phyloP scores from a whole-genome alignment of 1,140 invertebrate genomes.

The Scaptomyza montana region DNA sequence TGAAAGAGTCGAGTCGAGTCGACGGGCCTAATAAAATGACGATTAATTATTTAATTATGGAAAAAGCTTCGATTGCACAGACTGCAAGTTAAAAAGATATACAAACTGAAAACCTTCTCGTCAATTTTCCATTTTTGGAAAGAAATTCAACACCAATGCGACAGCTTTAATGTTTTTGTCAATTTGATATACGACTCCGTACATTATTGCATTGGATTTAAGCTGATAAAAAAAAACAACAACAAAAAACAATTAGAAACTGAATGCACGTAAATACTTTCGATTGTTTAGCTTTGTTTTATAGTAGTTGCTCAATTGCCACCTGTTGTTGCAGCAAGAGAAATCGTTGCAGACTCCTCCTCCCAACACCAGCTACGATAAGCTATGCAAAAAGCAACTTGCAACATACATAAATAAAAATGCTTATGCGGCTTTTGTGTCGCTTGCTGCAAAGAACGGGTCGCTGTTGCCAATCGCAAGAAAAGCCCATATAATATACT shows the following conservation, averaged over 20 bases:
- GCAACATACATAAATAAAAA: not conserved
- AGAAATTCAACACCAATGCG: not conserved
- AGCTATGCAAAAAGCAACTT: slow-evolving; percentile 3
- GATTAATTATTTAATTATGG: slow-evolving; percentile 66
- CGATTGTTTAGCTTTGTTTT: slow-evolving; percentile 17
- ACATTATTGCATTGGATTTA: slow-evolving; percentile 3
- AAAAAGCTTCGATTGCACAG: slow-evolving; percentile 47
- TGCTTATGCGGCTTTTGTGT: not conserved
- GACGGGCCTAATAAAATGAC: slow-evolving; percentile 53
- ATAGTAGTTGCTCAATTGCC: slow-evolving; percentile 18
- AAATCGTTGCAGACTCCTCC: slow-evolving; percentile 14
- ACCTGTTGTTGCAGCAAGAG: slow-evolving; percentile 5
- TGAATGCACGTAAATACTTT: slow-evolving; percentile 30
- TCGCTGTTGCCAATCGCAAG: not conserved
- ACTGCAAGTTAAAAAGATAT: not conserved
- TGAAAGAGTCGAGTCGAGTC: slow-evolving; percentile 47
- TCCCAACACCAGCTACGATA: no score
- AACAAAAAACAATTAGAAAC: slow-evolving; percentile 24
- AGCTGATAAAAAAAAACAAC: slow-evolving; percentile 6
- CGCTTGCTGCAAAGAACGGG: slow-evolving; percentile 13
- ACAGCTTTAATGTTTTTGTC: slow-evolving; percentile 2
- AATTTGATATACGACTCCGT: not conserved
- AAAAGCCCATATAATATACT: slow-evolving; percentile 5
- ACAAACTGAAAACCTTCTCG: not conserved
- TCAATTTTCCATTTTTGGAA: slow-evolving; percentile 20